Evolutionary conservation across 1,140 invertebrate genomes (phyloP).

Genomic region (Stenopsyche tienmushanensis): DNA sequence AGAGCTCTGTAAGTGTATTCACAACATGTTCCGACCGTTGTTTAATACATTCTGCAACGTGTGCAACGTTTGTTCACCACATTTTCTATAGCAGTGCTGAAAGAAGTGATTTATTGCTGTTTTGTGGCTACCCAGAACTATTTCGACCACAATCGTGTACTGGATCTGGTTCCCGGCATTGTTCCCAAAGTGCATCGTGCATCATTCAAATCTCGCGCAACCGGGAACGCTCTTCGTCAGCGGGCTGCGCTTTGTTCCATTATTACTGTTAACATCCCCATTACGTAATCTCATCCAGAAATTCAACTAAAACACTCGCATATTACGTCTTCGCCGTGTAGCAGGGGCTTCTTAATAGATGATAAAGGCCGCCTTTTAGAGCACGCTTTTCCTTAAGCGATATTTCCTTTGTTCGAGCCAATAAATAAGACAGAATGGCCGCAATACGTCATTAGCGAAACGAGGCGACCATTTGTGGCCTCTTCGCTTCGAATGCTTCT

Average conservation of each 20-base stretch:
- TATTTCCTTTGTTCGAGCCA: not conserved
- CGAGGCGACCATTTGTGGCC: not conserved
- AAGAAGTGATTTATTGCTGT: constrained; percentile 11
- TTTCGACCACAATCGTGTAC: constrained; percentile 5
- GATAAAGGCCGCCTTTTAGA: too few relatives aligned
- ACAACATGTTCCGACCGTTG: too few relatives aligned
- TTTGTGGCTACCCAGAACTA: not conserved
- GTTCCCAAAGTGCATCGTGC: not conserved
- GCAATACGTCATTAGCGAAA: not conserved
- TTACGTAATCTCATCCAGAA: not conserved
- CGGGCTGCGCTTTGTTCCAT: not conserved
- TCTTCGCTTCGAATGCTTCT: not conserved
- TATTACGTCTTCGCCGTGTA: too few relatives aligned
- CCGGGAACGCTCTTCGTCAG: not conserved
- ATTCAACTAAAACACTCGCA: too few relatives aligned
- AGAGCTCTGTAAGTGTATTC: too few relatives aligned
- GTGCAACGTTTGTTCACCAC: not conserved
- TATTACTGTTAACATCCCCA: not conserved
- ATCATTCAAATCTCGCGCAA: not conserved
- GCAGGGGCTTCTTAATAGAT: too few relatives aligned
- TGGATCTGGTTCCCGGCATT: not conserved
- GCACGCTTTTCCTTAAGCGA: not conserved
- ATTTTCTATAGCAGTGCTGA: not conserved
- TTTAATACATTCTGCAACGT: not conserved
- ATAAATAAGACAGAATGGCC: not conserved